phyloP scores from a whole-genome alignment of 2,888 invertebrate species.

The Scaptodrosophila latifasciaeformis region DNA sequence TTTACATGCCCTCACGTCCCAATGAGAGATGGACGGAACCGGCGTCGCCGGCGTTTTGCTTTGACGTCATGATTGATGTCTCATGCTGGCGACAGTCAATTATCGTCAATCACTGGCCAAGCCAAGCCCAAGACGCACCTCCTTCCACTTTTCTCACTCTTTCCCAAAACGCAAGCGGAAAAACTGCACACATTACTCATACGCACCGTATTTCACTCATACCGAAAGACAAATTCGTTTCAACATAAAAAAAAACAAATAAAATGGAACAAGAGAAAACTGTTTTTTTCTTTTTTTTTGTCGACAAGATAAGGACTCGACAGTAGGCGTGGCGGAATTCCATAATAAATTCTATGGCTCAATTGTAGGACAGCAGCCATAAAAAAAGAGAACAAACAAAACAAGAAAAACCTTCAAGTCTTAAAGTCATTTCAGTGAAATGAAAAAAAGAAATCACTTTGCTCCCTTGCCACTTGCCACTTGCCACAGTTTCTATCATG shows the following conservation, averaged over 20 bases:
- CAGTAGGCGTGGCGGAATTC: constrained; percentile 17
- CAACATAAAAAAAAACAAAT: not conserved
- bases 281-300: too few species aligned
- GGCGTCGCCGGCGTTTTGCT: too few species aligned
- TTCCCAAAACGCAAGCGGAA: constrained; percentile 5
- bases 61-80: constrained; percentile 62
- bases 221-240: too few species aligned
- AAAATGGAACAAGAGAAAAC: constrained; percentile 11
- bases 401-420: too few species aligned
- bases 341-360: constrained; percentile 34
- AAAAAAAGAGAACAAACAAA: too few species aligned
- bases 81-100: constrained; percentile 60
- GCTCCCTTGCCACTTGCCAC: not conserved
- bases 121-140: constrained; percentile 6
- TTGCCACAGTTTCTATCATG: constrained; percentile 38
- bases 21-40: too few species aligned
- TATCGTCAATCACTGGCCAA: constrained; percentile 62
- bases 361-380: too few species aligned
- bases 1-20: constrained; percentile 43
- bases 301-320: constrained; percentile 1
- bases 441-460: not conserved
- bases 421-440: not conserved
- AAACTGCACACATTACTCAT: constrained; percentile 48
- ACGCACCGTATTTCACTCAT: too few species aligned
- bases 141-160: constrained; percentile 20